A percentile compares a stretch with the other conserved stretches of the same genome.
Conservation (phyloP, 2,113 vertebrate species). For the Diphyllodes magnificus region DNA sequence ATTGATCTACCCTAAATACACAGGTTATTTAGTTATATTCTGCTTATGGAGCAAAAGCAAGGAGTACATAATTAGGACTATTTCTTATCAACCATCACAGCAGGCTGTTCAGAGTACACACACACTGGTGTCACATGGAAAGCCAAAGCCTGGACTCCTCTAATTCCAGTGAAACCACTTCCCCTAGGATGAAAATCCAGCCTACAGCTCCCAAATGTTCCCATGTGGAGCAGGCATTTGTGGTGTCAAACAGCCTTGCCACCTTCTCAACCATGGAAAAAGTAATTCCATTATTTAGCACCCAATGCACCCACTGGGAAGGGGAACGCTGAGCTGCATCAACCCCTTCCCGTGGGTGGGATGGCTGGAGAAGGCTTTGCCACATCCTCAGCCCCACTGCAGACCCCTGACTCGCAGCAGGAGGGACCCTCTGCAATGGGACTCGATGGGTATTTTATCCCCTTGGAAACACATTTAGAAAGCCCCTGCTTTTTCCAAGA, state of each 20-base stretch:
- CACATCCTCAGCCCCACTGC: not conserved
- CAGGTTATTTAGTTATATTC: not conserved
- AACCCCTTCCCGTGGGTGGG: fast-evolving
- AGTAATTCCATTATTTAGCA: not conserved
- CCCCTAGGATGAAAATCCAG: not conserved
- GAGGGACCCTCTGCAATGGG: not conserved
- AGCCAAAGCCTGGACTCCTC: not conserved
- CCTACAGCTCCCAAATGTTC: not conserved
- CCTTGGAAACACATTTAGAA: not conserved
- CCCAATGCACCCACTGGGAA: not conserved
- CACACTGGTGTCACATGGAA: not conserved
- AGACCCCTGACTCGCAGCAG: not conserved
- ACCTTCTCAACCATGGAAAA: not conserved
- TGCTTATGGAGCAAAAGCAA: not conserved
- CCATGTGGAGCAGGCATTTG: fast-evolving
- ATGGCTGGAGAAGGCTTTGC: not conserved
- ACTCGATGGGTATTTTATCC: fast-evolving
- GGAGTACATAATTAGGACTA: not conserved
- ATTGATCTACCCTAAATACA: not conserved
- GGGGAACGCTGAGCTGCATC: not conserved
- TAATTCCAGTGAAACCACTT: not conserved
- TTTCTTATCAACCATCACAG: not conserved
- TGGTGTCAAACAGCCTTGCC: not conserved
- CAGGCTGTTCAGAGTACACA: not conserved
- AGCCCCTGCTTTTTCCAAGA: not conserved